These are phyloP conservation scores for Caenorhabditis uteleia DNA, from an alignment of 2,888 invertebrate genomes.

Conservation along the genomic window DNA sequence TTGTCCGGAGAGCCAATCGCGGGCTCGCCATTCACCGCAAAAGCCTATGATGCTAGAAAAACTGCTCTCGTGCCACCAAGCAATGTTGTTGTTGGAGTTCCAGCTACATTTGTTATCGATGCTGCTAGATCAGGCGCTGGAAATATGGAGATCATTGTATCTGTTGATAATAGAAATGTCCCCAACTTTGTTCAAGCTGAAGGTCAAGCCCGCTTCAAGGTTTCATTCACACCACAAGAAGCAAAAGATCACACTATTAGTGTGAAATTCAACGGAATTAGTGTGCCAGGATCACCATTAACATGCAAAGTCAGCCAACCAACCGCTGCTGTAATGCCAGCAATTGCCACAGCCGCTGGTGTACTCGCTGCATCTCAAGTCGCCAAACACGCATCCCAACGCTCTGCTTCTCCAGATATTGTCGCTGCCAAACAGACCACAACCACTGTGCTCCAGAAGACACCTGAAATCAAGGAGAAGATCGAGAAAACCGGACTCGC, in stretches of 20 bases:
- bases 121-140: constrained; percentile 83
- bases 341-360: constrained; percentile 8
- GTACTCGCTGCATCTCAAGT: constrained; percentile 7
- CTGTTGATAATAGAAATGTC: constrained; percentile 92
- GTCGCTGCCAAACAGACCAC: constrained; percentile 21
- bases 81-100: constrained; percentile 82
- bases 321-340: constrained; percentile 7
- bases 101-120: constrained; percentile 89
- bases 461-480: constrained; percentile 31
- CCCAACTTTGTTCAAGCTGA: constrained; percentile 91
- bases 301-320: constrained; percentile 21
- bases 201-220: constrained; percentile 88
- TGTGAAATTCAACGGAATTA: constrained; percentile 79
- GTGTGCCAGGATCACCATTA: constrained; percentile 62
- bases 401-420: constrained; percentile 19
- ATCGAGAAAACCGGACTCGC: constrained; percentile 42
- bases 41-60: constrained; percentile 82
- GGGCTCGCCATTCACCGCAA: constrained; percentile 71
- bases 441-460: constrained; percentile 29
- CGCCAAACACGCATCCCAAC: constrained; percentile 17
- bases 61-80: constrained; percentile 94
- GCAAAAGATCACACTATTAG: constrained; percentile 88
- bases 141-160: constrained; percentile 94
- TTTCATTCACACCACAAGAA: constrained; percentile 94
- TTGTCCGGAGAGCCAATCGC: constrained; percentile 57